Evolutionary conservation across 2,888 invertebrate species (phyloP).

Genomic region (Tiphia femorata): DNA sequence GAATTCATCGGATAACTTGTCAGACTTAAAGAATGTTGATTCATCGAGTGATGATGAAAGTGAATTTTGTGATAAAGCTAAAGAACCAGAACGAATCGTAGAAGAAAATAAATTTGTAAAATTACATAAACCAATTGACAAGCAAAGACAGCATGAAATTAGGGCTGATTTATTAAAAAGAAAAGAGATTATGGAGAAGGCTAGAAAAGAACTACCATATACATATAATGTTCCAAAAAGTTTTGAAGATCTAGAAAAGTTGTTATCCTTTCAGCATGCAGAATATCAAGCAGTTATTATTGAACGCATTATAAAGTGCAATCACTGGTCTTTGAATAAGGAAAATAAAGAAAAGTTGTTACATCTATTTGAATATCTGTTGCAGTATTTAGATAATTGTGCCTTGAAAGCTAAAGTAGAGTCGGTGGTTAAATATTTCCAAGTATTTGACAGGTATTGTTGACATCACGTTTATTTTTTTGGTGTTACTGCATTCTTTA

Average conservation of each 20-base stretch:
- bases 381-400: conserved; percentile 84
- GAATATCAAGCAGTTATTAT: conserved; percentile 80
- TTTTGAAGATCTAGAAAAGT: conserved; percentile 75
- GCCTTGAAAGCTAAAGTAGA: conserved; percentile 59
- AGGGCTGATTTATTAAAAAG: conserved; percentile 62
- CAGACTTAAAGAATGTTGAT: conserved; percentile 49
- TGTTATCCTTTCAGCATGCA: conserved; percentile 75
- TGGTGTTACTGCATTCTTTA: background rate
- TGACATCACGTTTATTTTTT: conserved; percentile 18
- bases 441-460: conserved; percentile 72
- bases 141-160: conserved; percentile 47
- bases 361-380: conserved; percentile 80
- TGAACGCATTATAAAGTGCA: conserved; percentile 87
- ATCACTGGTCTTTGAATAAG: conserved; percentile 84
- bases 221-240: conserved; percentile 74
- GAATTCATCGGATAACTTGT: conserved; percentile 44
- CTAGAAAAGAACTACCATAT: conserved; percentile 74
- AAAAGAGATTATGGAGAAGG: conserved; percentile 72
- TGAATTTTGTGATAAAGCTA: conserved; percentile 1
- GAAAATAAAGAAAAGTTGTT: conserved; percentile 84
- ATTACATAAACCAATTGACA: conserved; percentile 4
- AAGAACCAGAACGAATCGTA: conserved; percentile 1
- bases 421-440: conserved; percentile 72
- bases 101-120: too few species aligned
- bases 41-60: conserved; percentile 47